Evolutionary conservation across 2,888 invertebrate species (phyloP), one percentile per base, ranked within the genome.

Genomic region (Ametastegia equiseti): DNA sequence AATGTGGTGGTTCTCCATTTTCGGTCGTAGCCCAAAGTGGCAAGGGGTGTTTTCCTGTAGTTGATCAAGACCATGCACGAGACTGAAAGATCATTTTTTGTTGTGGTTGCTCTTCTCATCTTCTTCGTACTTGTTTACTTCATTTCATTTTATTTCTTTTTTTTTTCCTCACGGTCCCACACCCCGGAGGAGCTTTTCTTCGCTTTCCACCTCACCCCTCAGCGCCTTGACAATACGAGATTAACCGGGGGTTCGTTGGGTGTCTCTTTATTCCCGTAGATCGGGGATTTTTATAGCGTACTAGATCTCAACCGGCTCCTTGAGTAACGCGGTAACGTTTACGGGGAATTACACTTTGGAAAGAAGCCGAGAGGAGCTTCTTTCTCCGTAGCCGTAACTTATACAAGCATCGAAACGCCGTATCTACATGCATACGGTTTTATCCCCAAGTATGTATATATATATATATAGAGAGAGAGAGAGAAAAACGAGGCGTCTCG

Each of bases 321-420:
- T n/a, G 71, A 71, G 15, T 33, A 50, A 50, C 71, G 71, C 71
- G 50, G 42, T 9, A 42, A 86, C 88, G 87, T 89, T 88, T 87
- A 88, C 88, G 88, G 87, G 83, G 87, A 88, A 90, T 89, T 89
- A 89, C 88, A 88, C 87, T 88, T 89, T 84, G 85, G 84, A 84
- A 89, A 89, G 87, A 87, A 87, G 86, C 80, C 83, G 54, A 75
- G 81, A 5, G n/a, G n/a, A n/a, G n/a, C n/a, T n/a, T n/a, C n/a
- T n/a, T n/a, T n/a, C n/a, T n/a, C n/a, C n/a, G n/a, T n/a, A n/a
- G n/a, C n/a, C n/a, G n/a, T n/a, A n/a, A n/a, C n/a, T n/a, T n/a
- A n/a, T n/a, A n/a, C n/a, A n/a, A n/a, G n/a, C n/a, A n/a, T n/a
- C n/a, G n/a, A n/a, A n/a, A n/a, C n/a, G n/a, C n/a, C n/a, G n/a